Evolutionary conservation across 2,113 vertebrate genomes (phyloP).

Genomic region (Rhinogobius similis): DNA sequence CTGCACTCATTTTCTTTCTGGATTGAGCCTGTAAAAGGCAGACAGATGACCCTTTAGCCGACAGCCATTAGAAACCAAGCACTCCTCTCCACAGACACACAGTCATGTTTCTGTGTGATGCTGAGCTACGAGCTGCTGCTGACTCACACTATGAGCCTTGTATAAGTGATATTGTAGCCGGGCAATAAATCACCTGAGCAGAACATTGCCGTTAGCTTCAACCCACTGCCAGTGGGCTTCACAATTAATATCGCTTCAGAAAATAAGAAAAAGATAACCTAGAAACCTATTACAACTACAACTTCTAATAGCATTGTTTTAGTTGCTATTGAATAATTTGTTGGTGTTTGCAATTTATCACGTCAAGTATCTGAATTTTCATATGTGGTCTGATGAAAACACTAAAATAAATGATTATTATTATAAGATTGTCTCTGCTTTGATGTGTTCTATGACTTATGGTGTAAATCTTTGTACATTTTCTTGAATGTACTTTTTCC

Average conservation of each 20-base stretch:
- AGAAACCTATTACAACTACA: neutral
- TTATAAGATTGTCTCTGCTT: no score
- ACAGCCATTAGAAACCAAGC: neutral
- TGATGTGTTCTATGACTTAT: no score
- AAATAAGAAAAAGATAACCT: neutral
- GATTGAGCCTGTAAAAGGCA: conserved; percentile 5
- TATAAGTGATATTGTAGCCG: neutral
- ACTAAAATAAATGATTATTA: no score
- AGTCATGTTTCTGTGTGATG: neutral
- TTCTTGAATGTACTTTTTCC: neutral
- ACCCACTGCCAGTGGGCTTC: neutral
- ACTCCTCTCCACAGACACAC: conserved; percentile 3
- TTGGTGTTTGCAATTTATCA: no score
- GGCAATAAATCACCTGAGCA: neutral
- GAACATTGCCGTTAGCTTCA: neutral
- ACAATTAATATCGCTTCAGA: neutral
- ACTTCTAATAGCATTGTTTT: neutral
- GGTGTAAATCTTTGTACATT: neutral
- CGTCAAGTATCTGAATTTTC: no score
- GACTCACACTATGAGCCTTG: conserved; percentile 4
- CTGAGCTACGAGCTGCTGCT: neutral
- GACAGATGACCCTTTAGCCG: conserved; percentile 20
- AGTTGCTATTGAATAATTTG: no score
- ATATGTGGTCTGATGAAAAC: no score
- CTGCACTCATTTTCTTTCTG: neutral